Conservation (phyloP, 2,113 vertebrate species). For the Quiscalus mexicanus region DNA sequence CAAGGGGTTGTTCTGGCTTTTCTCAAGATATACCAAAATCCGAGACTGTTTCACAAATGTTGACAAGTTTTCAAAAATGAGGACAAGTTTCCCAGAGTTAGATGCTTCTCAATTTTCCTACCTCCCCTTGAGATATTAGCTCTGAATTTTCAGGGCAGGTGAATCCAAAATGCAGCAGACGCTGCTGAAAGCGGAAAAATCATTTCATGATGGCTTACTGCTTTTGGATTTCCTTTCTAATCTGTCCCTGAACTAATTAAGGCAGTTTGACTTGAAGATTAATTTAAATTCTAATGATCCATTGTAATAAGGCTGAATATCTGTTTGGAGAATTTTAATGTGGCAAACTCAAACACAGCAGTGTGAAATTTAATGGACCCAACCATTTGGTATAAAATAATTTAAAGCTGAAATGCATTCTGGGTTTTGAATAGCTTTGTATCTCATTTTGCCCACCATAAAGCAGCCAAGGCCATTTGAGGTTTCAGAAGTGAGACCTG, state of each 20-base stretch:
- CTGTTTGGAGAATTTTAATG: not conserved
- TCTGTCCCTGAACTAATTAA: constrained; percentile 3
- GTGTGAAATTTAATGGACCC: not conserved
- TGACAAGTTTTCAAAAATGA: not conserved
- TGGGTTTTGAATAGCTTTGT: not conserved
- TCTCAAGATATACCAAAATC: not conserved
- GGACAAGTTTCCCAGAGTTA: not conserved
- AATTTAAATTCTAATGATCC: not conserved
- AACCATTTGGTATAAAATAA: not conserved
- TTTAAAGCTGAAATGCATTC: not conserved
- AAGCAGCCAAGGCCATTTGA: not conserved
- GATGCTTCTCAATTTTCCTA: not conserved
- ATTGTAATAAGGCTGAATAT: not conserved
- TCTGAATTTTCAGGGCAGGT: not conserved
- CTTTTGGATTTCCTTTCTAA: not conserved
- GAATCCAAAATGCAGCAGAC: not conserved
- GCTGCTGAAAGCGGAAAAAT: not conserved
- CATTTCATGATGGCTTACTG: not conserved
- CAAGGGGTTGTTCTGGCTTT: not conserved
- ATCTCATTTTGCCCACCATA: not conserved
- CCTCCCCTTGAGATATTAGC: not conserved
- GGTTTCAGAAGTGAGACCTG: not conserved
- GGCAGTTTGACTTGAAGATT: not conserved
- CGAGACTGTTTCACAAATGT: not conserved
- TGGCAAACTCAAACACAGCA: not conserved